These are phyloP conservation scores for Machimus rusticus DNA, from an alignment of 2,888 invertebrate species.

Conservation along the genomic window DNA sequence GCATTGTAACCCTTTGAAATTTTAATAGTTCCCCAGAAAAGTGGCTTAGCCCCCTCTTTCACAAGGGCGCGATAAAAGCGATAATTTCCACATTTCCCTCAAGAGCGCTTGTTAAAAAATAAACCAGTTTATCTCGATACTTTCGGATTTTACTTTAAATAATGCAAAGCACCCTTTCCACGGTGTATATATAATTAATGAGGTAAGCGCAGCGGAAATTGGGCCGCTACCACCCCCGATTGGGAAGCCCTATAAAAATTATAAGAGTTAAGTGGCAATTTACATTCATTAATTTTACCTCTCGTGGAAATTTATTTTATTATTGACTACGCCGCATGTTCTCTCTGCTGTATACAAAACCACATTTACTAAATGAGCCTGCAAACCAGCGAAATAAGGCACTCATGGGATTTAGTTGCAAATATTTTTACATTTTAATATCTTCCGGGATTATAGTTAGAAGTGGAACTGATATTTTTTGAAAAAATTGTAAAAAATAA, in stretches of 20 bases:
- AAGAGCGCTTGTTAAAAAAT: background rate
- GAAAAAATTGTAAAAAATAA: no score
- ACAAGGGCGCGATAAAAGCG: background rate
- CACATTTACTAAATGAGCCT: background rate
- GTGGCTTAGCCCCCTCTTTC: background rate
- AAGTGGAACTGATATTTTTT: background rate
- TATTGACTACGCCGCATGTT: background rate
- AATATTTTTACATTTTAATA: background rate
- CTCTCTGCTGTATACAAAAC: background rate
- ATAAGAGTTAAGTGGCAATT: background rate
- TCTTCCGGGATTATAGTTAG: background rate
- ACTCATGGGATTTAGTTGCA: background rate
- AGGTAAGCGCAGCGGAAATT: background rate
- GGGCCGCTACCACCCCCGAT: background rate
- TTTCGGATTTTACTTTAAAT: background rate
- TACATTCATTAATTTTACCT: background rate
- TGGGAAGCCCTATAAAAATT: background rate
- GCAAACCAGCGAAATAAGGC: background rate
- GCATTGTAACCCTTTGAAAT: background rate
- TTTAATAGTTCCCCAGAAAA: background rate
- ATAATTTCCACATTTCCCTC: background rate
- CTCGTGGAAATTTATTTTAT: background rate
- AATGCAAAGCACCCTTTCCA: background rate
- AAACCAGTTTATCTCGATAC: background rate
- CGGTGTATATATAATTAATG: background rate